phyloP scores from a whole-genome alignment of 2,888 invertebrate species.

The Phorcus lineatus region DNA sequence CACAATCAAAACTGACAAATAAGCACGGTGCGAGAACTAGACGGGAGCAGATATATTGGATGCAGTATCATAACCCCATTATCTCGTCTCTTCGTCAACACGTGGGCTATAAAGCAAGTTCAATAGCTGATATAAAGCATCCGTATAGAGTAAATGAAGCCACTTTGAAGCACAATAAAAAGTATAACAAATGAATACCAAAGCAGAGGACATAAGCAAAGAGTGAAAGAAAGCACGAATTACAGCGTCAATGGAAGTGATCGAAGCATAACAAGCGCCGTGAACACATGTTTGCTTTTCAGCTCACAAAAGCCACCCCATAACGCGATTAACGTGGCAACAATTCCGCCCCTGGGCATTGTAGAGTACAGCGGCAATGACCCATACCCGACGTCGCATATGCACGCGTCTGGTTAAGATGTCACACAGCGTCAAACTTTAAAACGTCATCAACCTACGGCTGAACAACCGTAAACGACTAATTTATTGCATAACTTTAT shows the following conservation, averaged over 20 bases:
- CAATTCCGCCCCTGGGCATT: neutral
- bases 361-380: no score
- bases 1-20: slow-evolving; percentile 16
- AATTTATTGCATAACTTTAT: no score
- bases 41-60: slow-evolving; percentile 1
- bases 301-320: slow-evolving; percentile 12
- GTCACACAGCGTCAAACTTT: no score
- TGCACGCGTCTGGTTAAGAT: no score
- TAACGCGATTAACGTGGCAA: slow-evolving; percentile 14
- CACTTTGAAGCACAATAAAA: slow-evolving; percentile 23
- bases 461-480: no score
- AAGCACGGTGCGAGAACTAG: neutral
- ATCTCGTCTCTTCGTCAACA: neutral
- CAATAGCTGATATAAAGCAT: slow-evolving; percentile 9
- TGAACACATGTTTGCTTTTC: slow-evolving; percentile 20
- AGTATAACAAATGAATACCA: slow-evolving; percentile 6
- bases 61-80: slow-evolving; percentile 9
- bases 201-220: neutral
- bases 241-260: slow-evolving; percentile 18
- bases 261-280: slow-evolving; percentile 15
- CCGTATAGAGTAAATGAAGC: slow-evolving; percentile 8
- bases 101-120: slow-evolving; percentile 1
- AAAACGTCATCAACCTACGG: no score
- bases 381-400: no score
- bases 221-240: slow-evolving; percentile 4